Percentiles rank a stretch among this genome's conserved stretches.
Conservation (phyloP, 2,113 vertebrate genomes). For the Nansenia antarctica region DNA sequence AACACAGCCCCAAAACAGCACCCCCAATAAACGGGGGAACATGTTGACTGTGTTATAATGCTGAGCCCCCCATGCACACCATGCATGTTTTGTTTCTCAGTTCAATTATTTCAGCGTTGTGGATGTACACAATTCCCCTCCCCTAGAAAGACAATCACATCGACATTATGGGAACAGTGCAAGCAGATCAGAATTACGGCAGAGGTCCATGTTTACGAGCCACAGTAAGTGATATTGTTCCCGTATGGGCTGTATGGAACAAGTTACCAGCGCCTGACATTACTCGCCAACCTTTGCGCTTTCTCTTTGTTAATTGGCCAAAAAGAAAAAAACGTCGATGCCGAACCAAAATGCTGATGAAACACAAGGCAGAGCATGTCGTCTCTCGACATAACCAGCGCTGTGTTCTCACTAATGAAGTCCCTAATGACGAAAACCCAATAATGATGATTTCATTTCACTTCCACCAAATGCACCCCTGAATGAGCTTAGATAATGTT, state of each 20-base stretch:
- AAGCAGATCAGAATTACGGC: slow-evolving; percentile 4
- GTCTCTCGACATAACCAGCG: background rate
- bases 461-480: too few species aligned
- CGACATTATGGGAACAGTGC: slow-evolving; percentile 24
- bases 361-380: background rate
- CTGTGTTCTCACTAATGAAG: background rate
- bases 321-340: too few species aligned
- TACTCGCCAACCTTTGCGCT: background rate
- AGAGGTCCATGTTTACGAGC: background rate
- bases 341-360: background rate
- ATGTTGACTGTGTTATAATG: too few species aligned
- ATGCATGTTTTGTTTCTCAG: too few species aligned
- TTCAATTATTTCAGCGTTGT: background rate
- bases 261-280: slow-evolving; percentile 13
- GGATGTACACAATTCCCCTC: slow-evolving; percentile 2
- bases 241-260: slow-evolving; percentile 1
- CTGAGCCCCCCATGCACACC: too few species aligned
- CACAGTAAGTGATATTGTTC: too few species aligned
- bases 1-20: background rate
- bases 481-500: too few species aligned
- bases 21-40: background rate
- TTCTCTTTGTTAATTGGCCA: background rate
- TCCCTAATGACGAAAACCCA: background rate
- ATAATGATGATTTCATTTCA: slow-evolving; percentile 8
- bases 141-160: slow-evolving; percentile 7